These are phyloP conservation scores for Macrophya annulata DNA, from an alignment of 2,888 invertebrate species.

Conservation along the genomic window DNA sequence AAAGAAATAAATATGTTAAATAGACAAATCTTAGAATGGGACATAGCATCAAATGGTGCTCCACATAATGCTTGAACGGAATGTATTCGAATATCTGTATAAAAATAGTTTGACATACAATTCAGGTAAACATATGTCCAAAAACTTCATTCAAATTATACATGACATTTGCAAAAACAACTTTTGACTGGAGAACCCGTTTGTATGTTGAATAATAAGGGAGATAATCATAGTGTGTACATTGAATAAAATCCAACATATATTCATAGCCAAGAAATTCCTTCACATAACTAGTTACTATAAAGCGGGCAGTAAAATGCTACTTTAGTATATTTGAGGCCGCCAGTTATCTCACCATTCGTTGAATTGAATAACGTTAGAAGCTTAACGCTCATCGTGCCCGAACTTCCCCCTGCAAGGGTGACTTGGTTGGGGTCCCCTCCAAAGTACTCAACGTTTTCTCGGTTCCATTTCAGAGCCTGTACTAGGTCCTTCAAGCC, in stretches of 20 bases:
- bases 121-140: too few species aligned
- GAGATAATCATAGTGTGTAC: too few species aligned
- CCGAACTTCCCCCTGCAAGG: not conserved
- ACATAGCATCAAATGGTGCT: too few species aligned
- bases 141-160: too few species aligned
- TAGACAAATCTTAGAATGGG: too few species aligned
- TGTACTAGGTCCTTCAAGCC: not conserved
- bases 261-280: not conserved
- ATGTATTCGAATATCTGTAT: not conserved
- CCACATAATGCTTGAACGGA: not conserved
- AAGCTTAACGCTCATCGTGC: not conserved
- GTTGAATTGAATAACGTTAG: not conserved
- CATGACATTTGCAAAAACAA: too few species aligned
- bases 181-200: too few species aligned
- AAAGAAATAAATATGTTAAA: not conserved
- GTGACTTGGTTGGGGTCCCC: not conserved
- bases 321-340: not conserved
- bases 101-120: not conserved
- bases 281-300: not conserved
- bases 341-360: not conserved
- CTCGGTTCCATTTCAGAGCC: slow-evolving; percentile 7
- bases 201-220: too few species aligned
- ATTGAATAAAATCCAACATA: too few species aligned
- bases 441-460: not conserved
- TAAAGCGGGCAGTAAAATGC: not conserved